These are phyloP conservation scores for Eucera pruinosa DNA, from an alignment of 2,888 invertebrate species.

Conservation along the genomic window DNA sequence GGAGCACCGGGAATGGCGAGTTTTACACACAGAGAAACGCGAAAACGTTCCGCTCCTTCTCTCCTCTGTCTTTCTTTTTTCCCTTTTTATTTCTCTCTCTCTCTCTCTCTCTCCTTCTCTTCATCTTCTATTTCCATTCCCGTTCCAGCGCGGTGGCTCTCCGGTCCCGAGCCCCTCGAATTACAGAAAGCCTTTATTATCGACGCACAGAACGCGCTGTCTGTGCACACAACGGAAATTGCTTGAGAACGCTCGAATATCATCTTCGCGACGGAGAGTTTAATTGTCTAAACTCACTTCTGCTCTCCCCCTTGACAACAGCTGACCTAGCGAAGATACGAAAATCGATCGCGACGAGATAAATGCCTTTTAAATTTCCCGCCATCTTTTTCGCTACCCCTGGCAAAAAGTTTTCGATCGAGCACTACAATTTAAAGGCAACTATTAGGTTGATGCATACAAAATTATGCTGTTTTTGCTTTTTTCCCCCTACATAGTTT, in stretches of 20 bases:
- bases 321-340: slow-evolving; percentile 12
- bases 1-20: slow-evolving; percentile 36
- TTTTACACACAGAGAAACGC: slow-evolving; percentile 35
- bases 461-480: no score
- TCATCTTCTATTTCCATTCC: slow-evolving; percentile 18
- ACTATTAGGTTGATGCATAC: no score
- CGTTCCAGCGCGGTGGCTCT: slow-evolving; percentile 7
- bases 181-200: slow-evolving; percentile 54
- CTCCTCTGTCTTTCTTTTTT: no score
- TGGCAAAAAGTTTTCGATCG: no score
- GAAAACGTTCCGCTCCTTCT: slow-evolving; percentile 28
- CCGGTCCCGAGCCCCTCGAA: slow-evolving; percentile 36
- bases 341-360: slow-evolving; percentile 16
- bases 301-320: slow-evolving; percentile 6
- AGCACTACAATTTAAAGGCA: no score
- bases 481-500: no score
- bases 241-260: slow-evolving; percentile 43
- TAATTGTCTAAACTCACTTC: slow-evolving; percentile 35
- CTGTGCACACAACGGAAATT: slow-evolving; percentile 46
- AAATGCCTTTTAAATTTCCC: slow-evolving; percentile 4
- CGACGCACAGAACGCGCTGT: slow-evolving; percentile 28
- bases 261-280: slow-evolving; percentile 37
- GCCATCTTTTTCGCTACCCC: background rate
- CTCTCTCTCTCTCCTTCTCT: background rate
- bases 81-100: slow-evolving; percentile 4